phyloP scores from a whole-genome alignment of 2,113 vertebrate genomes.

The Acanthisitta chloris region DNA sequence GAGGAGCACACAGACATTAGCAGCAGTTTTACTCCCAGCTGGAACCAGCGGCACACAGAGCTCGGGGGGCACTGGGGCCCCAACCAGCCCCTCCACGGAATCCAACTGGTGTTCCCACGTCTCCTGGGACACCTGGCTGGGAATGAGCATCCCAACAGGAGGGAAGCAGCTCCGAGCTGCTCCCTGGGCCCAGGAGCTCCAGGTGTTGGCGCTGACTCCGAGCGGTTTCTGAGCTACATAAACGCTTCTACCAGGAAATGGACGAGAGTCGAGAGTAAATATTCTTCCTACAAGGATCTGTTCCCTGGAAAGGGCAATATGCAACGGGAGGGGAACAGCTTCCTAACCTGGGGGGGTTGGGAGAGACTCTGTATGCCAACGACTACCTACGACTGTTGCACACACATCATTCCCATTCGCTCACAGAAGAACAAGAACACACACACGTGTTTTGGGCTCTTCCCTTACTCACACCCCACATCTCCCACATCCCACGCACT shows the following conservation, averaged over 20 bases:
- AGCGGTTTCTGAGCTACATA: neutral
- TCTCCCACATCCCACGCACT: neutral
- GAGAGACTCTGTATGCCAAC: neutral
- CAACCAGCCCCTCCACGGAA: too few species aligned
- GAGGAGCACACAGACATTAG: constrained; percentile 67
- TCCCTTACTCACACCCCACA: neutral
- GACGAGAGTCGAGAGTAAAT: neutral
- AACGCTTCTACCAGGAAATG: constrained; percentile 31
- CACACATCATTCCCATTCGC: neutral
- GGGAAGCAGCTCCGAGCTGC: fast-evolving
- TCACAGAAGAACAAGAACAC: neutral
- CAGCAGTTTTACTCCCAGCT: constrained; percentile 74
- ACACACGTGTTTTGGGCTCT: neutral
- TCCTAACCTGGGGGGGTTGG: neutral
- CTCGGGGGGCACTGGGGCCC: too few species aligned
- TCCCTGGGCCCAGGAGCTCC: neutral
- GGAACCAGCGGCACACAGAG: neutral
- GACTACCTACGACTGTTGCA: neutral
- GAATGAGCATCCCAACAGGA: fast-evolving
- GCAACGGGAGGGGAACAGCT: neutral
- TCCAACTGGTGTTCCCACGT: fast-evolving
- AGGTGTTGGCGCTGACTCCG: neutral
- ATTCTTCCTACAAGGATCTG: neutral
- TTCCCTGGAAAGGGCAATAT: neutral
- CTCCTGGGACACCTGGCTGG: fast-evolving